Base-by-base conservation (phyloP, 1,140 invertebrate genomes). In the Meloidogyne floridensis region DNA sequence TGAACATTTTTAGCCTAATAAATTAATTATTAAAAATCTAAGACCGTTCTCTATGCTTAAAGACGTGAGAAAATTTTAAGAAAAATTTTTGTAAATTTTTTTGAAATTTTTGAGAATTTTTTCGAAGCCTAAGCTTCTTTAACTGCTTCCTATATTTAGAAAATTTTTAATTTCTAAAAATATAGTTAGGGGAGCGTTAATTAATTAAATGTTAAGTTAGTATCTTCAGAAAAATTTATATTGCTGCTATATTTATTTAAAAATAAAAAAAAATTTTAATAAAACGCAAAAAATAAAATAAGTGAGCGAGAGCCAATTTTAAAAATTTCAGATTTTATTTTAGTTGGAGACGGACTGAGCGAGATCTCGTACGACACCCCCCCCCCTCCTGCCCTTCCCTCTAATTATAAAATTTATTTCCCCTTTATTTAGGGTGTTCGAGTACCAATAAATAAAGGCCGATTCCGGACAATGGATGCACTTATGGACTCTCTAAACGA, bases 381-480 rank as follows among this genome's bases (percentile, higher is more conserved):
- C 20, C 20, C 32, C 32, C 32, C 32, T 32, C 32, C 32, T 32
- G 32, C 2, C 32, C 32, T 32, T 32, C 32, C 32, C 32, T 32
- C 4, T 8, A 47, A 47, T 47, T 47, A 0, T 47, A 4, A 47
- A 8, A 47, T 6, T 47, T 47, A 43, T 32, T 42, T 18, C 32
- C 83, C 43, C 43, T 3, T 76, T 32, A 11, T 87, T 71, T 65
- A 89, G 88, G 88, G 88, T 82, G 79, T 90, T 15, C 87, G 89
- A 13, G 82, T 89, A 51, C 88, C 88, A 9, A 79, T 89, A 10
- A 86, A 88, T 13, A 90, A 88, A 80, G 81, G 84, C 10, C 85
- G 89, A 9, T 89, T 89, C 76, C 85, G 88, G 71, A 90, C 75
- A 15, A 90, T 89, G 69, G 83, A 90, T 70, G 83, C 85, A 32